A percentile compares a stretch with the other conserved stretches of the same genome.
These are phyloP conservation scores for Corydoras sp. DNA, from an alignment of 2,113 vertebrate genomes.

Conservation along the genomic window DNA sequence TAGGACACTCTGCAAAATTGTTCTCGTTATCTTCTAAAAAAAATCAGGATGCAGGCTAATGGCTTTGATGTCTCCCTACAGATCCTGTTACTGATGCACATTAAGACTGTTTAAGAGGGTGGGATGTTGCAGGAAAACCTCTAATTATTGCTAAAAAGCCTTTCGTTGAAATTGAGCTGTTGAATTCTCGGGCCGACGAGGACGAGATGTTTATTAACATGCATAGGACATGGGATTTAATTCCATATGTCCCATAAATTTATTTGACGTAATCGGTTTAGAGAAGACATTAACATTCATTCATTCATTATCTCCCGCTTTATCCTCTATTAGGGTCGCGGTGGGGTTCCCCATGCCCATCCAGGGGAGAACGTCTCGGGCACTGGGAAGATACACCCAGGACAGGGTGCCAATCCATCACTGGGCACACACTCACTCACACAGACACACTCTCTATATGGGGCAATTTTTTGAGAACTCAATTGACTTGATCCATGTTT, in stretches of 20 bases:
- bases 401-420: too few relatives aligned
- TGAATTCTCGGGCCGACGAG: constrained; percentile 44
- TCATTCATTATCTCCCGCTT: too few relatives aligned
- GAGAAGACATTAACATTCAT: not conserved
- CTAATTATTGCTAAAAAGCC: constrained; percentile 53
- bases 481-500: too few relatives aligned
- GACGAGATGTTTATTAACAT: too few relatives aligned
- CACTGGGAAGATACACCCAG: too few relatives aligned
- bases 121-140: constrained; percentile 52
- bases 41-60: constrained; percentile 13
- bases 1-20: not conserved
- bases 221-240: constrained; percentile 37
- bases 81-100: constrained; percentile 33
- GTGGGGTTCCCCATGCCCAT: too few relatives aligned
- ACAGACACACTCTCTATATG: too few relatives aligned
- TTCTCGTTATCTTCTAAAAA: constrained; percentile 8
- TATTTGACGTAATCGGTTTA: not conserved
- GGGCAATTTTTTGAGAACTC: too few relatives aligned
- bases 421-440: too few relatives aligned
- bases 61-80: constrained; percentile 24
- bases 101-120: constrained; percentile 47
- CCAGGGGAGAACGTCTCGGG: too few relatives aligned
- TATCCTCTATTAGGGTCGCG: too few relatives aligned
- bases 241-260: not conserved
- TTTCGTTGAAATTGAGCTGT: constrained; percentile 60